Evolutionary conservation across 2,113 vertebrate species (phyloP), one percentile per base, ranked within the genome.

Genomic region (Astur gentilis): DNA sequence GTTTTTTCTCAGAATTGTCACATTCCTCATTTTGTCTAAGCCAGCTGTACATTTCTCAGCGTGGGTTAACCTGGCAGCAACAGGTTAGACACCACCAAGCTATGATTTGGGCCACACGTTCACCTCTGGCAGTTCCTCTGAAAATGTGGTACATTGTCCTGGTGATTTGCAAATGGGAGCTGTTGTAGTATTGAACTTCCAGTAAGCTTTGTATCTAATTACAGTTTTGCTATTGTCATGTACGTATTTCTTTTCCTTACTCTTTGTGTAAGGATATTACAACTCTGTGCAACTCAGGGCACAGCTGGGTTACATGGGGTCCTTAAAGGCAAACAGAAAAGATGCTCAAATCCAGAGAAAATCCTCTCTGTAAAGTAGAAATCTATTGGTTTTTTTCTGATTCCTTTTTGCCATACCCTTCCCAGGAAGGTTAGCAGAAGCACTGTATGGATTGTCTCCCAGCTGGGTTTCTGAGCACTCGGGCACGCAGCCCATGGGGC

Each of bases 1-100:
- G 6, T 34, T 66, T 29, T 29, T 18, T 4, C 31, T 71, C 61
- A 16, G 16, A 60, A 44, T 29, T 45, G 22, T 42, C 18, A 13
- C 27, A 12, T 78, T 60, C 19, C 38, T 83, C 29, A 17, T 45
- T 71, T 58, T 86, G 58, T 29, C 32, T 76, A 16, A 64, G 58
- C 19, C 58, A 60, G 6, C 25, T 6, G 1, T n/a, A 10, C 5
- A 1, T 49, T 57, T 44, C 15, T 93, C 34, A 71, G 8, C 0
- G 0, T 20, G 47, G 38, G 23, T 9, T 72, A 55, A 55, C 42
- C 38, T 61, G 80, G 40, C 50, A 71, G 88, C 14, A 5, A 14
- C 8, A 38, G 16, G 6, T 45, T 58, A 21, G 58, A 84, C 26
- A 58, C 5, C 18, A 11, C n/a, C 1, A 17, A 77, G 70, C n/a